Conservation (phyloP, 2,113 vertebrate genomes). For the Propithecus coquereli region DNA sequence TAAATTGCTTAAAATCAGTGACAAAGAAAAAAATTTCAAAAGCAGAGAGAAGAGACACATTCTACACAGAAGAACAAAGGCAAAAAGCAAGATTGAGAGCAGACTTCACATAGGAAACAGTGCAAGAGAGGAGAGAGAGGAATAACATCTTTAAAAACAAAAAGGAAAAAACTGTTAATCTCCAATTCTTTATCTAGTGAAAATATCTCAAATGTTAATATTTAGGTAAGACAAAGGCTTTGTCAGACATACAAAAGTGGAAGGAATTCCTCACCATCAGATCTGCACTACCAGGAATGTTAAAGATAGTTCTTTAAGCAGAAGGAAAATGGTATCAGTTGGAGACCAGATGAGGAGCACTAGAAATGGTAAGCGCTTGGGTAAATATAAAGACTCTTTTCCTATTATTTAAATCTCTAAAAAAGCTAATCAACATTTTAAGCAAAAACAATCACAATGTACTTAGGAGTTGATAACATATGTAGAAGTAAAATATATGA, state of each 20-base stretch:
- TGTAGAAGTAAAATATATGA: background rate
- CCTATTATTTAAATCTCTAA: background rate
- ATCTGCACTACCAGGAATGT: background rate
- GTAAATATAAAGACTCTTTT: background rate
- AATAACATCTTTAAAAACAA: background rate
- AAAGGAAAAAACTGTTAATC: background rate
- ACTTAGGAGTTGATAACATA: background rate
- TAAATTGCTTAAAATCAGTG: background rate
- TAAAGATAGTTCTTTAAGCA: background rate
- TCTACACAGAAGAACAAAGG: background rate
- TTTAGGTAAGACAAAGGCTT: background rate
- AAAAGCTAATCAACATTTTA: background rate
- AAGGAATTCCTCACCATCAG: background rate
- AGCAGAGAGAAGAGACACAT: background rate
- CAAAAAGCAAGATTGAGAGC: background rate
- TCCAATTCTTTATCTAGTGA: background rate
- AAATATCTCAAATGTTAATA: background rate
- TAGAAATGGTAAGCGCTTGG: background rate
- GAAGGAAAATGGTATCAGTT: background rate
- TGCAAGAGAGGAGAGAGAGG: background rate
- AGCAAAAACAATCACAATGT: background rate
- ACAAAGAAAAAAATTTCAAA: background rate
- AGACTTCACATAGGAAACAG: background rate
- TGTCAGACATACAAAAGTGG: background rate
- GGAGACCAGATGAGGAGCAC: background rate